Percentiles rank a stretch among this genome's conserved stretches.
These are phyloP conservation scores for Tineola bisselliella DNA, from an alignment of 2,888 invertebrate species.

Conservation along the genomic window DNA sequence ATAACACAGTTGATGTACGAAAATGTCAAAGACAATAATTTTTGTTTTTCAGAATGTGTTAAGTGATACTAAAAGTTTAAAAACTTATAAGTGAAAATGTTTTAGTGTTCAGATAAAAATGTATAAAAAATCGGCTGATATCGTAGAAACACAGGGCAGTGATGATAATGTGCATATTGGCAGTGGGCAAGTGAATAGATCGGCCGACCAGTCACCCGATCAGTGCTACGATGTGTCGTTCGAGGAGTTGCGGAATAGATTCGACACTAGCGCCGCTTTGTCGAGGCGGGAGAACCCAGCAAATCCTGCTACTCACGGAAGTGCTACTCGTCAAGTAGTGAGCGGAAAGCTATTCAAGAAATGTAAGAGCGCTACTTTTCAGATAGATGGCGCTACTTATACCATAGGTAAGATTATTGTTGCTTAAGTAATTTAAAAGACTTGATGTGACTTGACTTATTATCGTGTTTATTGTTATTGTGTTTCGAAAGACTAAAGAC, in stretches of 20 bases:
- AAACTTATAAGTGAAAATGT: not conserved
- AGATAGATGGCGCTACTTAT: conserved; percentile 86
- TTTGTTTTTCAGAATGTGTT: not conserved
- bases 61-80: not conserved
- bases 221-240: conserved; percentile 45
- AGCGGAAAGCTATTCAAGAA: conserved; percentile 77
- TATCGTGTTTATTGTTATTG: not conserved
- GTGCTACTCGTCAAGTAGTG: conserved; percentile 58
- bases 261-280: conserved; percentile 52
- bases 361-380: conserved; percentile 88
- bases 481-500: no score
- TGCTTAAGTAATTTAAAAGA: no score
- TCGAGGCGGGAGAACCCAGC: conserved; percentile 47
- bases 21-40: not conserved
- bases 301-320: conserved; percentile 58
- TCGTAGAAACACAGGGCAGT: conserved; percentile 13
- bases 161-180: not conserved
- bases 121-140: conserved; percentile 13
- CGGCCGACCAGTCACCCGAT: conserved; percentile 39
- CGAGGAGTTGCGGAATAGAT: conserved; percentile 54
- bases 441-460: no score
- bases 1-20: not conserved
- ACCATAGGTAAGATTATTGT: conserved; percentile 75
- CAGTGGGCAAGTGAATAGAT: conserved; percentile 29
- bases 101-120: conserved; percentile 12